Conservation (phyloP, 2,113 vertebrate genomes). For the Bos indicus region DNA sequence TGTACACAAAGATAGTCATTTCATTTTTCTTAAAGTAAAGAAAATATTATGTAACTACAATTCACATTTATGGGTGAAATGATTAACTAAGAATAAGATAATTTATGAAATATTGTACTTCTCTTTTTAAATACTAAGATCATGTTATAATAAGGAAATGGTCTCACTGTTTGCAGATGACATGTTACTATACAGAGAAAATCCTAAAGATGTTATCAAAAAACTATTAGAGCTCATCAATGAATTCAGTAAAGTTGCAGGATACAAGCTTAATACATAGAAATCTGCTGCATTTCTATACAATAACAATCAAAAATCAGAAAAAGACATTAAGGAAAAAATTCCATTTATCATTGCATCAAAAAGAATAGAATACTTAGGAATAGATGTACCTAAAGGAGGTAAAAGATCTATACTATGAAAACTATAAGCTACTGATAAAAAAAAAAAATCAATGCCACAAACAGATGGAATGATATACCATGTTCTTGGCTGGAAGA, state of each 20-base stretch:
- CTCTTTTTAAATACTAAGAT: neutral
- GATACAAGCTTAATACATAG: neutral
- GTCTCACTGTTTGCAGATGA: neutral
- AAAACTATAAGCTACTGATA: neutral
- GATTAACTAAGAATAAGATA: neutral
- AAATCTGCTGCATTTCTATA: neutral
- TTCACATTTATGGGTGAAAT: neutral
- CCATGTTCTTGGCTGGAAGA: neutral
- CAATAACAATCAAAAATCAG: neutral
- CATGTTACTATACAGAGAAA: neutral
- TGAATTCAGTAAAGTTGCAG: neutral
- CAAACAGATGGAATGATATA: neutral
- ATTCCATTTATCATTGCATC: neutral
- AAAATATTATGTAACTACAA: neutral
- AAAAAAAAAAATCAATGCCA: neutral
- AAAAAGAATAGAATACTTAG: neutral
- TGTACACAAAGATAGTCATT: neutral
- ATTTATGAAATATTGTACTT: neutral
- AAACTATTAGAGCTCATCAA: neutral
- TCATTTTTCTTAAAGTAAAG: neutral
- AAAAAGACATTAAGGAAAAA: neutral
- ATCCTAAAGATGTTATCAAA: neutral
- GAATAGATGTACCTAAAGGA: neutral
- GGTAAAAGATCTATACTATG: neutral
- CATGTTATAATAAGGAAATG: neutral